phyloP scores from a whole-genome alignment of 2,113 vertebrate species.

The Grallaria varia region DNA sequence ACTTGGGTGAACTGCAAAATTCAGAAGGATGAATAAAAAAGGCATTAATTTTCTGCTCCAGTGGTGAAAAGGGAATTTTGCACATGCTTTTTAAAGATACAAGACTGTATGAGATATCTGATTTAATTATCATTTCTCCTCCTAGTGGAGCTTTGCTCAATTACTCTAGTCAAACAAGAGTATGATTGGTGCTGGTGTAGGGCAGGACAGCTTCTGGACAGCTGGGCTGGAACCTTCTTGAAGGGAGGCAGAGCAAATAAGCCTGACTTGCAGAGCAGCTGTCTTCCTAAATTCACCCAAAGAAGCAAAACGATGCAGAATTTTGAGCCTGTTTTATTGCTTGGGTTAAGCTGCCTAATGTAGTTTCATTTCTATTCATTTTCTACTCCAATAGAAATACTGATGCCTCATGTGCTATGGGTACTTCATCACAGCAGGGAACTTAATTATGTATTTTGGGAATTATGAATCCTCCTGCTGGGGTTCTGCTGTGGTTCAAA shows the following conservation, averaged over 20 bases:
- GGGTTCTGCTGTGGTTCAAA: neutral
- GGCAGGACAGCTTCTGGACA: neutral
- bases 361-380: neutral
- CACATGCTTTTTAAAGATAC: neutral
- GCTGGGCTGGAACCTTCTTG: neutral
- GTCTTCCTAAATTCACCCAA: neutral
- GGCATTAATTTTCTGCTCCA: neutral
- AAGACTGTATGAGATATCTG: neutral
- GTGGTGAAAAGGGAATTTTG: neutral
- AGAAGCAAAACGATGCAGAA: neutral
- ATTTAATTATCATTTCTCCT: neutral
- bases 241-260: neutral
- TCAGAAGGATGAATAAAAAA: neutral
- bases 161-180: neutral
- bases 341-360: neutral
- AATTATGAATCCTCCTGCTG: neutral
- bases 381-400: neutral
- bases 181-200: neutral
- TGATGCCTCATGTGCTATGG: neutral
- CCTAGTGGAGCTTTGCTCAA: neutral
- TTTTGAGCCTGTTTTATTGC: neutral
- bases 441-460: neutral
- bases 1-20: neutral
- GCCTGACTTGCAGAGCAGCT: neutral
- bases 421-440: neutral